Base-by-base conservation (phyloP, 1,140 invertebrate genomes). In the Grapholita molesta region DNA sequence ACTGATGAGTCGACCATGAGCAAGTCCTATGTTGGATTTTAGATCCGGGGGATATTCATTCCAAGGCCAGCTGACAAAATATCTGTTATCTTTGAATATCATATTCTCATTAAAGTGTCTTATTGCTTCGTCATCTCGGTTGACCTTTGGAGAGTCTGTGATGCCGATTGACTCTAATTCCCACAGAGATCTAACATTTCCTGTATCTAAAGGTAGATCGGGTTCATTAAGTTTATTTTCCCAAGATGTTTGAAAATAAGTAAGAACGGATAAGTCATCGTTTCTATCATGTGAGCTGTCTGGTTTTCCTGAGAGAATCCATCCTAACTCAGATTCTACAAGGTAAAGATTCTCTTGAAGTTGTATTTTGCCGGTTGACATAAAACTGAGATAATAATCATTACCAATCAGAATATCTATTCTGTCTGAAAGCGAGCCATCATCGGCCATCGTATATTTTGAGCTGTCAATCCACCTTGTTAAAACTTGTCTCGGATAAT, bases 181-280 rank as follows among this genome's bases (percentile, higher is more conserved):
- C 73, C 74, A 70, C 64, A 76, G 64, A 18, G n/a, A 24, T 33
- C 69, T 76, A 12, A 74, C 9, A 21, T 67, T 52, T 35, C 35
- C 33, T 9, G 11, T 48, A 18, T 67, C 65, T 28, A 77, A 53
- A 7, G 70, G 70, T 57, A 67, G 69, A 65, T 76, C 74, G 12
- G 69, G 74, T 67, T 66, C 32, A 55, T 66, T 64, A 2, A 72
- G 57, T 67, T 70, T 57, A 30, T 42, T 55, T 12, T 21, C 68
- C 1, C 25, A 33, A 24, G 67, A 30, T 38, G 70, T 55, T 69
- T 75, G 68, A 21, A 69, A 75, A 35, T 75, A 75, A 8, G 73
- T 75, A 9, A 72, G n/a, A n/a, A 70, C 67, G 3, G 67, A 86
- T 82, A 82, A 82, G 78, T 90, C 21, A 23, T 53, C 48, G 9